phyloP scores from a whole-genome alignment of 1,140 invertebrate genomes.

The Sarcophaga peregrina region DNA sequence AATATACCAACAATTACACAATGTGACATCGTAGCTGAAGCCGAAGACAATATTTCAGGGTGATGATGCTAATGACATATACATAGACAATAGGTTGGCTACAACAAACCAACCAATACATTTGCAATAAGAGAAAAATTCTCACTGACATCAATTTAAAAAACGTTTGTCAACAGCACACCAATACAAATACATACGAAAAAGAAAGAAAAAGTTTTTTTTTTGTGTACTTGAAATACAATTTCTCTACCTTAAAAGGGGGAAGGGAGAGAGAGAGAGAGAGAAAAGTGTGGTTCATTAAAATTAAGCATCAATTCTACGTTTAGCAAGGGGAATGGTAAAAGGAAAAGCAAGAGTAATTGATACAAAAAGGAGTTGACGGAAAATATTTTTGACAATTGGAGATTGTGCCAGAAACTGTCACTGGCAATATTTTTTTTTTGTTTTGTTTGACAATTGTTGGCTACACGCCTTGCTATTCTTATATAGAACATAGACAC shows the following conservation, averaged over 20 bases:
- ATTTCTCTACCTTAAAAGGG: no score
- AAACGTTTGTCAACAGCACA: slow-evolving; percentile 38
- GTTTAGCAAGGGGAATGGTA: neutral
- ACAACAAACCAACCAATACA: neutral
- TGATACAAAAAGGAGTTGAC: neutral
- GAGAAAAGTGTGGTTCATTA: neutral
- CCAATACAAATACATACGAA: neutral
- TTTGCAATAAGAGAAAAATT: neutral
- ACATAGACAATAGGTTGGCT: neutral
- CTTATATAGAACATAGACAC: neutral
- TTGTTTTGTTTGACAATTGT: slow-evolving; percentile 13
- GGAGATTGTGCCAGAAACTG: slow-evolving; percentile 36
- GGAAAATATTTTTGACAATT: slow-evolving; percentile 10
- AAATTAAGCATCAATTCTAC: neutral
- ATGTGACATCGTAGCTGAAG: neutral
- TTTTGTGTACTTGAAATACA: no score
- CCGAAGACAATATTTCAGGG: neutral
- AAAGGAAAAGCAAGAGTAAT: neutral
- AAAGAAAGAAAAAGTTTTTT: no score
- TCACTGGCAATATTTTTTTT: slow-evolving; percentile 23
- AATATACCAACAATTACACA: neutral
- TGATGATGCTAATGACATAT: neutral
- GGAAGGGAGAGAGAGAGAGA: no score
- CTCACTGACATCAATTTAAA: slow-evolving; percentile 20
- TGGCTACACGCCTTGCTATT: neutral